These are phyloP conservation scores for Passer domesticus DNA, from an alignment of 2,113 vertebrate species.

Conservation along the genomic window DNA sequence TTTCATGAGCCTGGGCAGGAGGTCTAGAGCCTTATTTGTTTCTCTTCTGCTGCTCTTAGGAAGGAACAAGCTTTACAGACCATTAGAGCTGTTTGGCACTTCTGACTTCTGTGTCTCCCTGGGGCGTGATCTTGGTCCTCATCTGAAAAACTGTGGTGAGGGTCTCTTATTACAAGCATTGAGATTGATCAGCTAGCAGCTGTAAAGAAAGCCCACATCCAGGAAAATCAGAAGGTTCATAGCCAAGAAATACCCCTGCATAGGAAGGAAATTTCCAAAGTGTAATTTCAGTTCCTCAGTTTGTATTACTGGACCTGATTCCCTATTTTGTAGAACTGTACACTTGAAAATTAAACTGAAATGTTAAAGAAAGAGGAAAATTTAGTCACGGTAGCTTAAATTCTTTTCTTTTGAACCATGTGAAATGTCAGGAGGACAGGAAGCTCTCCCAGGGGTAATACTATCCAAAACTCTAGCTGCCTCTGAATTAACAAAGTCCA, in stretches of 20 bases:
- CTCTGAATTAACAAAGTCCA: conserved; percentile 40
- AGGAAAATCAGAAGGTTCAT: not conserved
- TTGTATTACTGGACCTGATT: not conserved
- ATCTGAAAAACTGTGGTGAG: not conserved
- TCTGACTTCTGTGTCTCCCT: not conserved
- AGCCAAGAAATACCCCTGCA: conserved; percentile 9
- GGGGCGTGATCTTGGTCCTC: not conserved
- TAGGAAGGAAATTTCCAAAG: conserved; percentile 1
- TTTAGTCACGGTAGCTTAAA: conserved; percentile 30
- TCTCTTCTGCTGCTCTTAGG: not conserved
- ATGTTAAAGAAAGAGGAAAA: not conserved
- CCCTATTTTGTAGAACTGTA: not conserved
- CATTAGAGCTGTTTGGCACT: not conserved
- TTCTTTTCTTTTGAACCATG: not conserved
- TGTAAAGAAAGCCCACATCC: not conserved
- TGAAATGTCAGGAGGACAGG: conserved; percentile 24
- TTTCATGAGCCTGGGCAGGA: not conserved
- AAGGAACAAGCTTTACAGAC: not conserved
- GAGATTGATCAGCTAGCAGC: not conserved
- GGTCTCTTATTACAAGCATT: not conserved
- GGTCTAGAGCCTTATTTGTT: not conserved
- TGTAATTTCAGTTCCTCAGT: not conserved
- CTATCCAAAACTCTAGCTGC: not conserved
- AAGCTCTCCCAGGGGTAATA: not conserved
- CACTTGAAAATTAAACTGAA: not conserved